Conservation (phyloP, 1,140 invertebrate genomes). For the Brachionus koreanus region DNA sequence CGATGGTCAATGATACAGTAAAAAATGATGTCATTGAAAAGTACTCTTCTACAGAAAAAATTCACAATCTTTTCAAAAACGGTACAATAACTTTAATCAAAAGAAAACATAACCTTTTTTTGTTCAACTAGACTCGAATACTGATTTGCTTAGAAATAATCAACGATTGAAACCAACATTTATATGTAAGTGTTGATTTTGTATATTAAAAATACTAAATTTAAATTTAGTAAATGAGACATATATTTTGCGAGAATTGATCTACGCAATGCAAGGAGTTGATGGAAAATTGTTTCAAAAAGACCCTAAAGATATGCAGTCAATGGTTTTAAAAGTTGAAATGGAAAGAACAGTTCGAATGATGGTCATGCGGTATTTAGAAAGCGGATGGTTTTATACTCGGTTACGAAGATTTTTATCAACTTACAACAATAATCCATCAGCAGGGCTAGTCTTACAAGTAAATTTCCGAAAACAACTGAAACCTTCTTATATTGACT, state of each 20-base stretch:
- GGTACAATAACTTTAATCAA: not conserved
- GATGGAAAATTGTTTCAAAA: conserved; percentile 44
- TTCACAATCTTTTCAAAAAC: conserved; percentile 15
- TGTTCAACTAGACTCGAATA: not conserved
- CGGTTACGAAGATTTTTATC: conserved; percentile 68
- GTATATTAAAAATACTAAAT: not conserved
- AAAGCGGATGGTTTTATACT: conserved; percentile 81
- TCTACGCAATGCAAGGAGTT: conserved; percentile 27
- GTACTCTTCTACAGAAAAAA: not conserved
- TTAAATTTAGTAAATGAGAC: conserved; percentile 14
- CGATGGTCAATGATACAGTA: not conserved
- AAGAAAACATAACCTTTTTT: not conserved
- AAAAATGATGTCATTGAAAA: conserved; percentile 19
- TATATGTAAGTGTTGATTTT: conserved; percentile 15
- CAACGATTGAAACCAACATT: conserved; percentile 21
- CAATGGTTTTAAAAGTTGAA: conserved; percentile 14
- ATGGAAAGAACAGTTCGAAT: conserved; percentile 10
- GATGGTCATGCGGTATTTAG: conserved; percentile 50
- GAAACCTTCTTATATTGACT: not conserved
- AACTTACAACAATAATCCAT: conserved; percentile 58
- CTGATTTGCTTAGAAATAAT: conserved; percentile 2
- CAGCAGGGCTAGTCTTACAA: conserved; percentile 72
- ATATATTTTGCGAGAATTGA: conserved; percentile 28
- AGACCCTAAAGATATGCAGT: conserved; percentile 33
- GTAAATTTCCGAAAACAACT: conserved; percentile 45